Evolutionary conservation across 2,888 invertebrate genomes (phyloP), one percentile per base, ranked within the genome.

Genomic region (Dynastes grantii): DNA sequence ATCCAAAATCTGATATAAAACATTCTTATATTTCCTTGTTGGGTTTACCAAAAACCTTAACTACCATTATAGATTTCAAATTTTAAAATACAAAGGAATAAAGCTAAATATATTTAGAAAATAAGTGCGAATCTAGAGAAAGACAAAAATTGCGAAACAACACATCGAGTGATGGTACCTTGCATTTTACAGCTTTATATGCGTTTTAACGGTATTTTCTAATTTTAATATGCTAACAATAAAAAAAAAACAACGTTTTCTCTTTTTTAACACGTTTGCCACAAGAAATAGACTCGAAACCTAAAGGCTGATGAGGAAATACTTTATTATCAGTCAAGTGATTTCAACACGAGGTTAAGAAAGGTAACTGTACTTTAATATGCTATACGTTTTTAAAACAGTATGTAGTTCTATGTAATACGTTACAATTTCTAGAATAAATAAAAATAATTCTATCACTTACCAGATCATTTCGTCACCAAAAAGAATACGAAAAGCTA

Each of bases 391-490:
- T 70, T 32, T 51, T 22, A 55, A 55, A 55, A 63, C 11, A 32
- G 13, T 9, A 55, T 16, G n/a, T 22, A 22, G 8, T 16, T 55
- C 55, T 6, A 22, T 6, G 55, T n/a, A 9, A 9, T 32, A 63
- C 37, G 13, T 8, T 11, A 63, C 29, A 11, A 63, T 37, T 32
- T 13, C 9, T 29, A 32, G n/a, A 55, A 55, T 55, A 16, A 16
- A 22, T 22, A 67, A 45, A 55, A 55, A 55, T 22, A 55, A 55
- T 37, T 22, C 11, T 11, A 8, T 58, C 8, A 76, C 79, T 79
- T 64, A 79, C 79, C 79, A 79, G 71, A 76, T 76, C 79, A 76
- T 76, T 13, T 22, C 37, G 16, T n/a, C 29, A 27, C 45, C 1
- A 16, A 9, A 55, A 16, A 13, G 16, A 16, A 53, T 32, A 13